These are phyloP conservation scores for Pan paniscus DNA, from an alignment of 2,113 vertebrate genomes.

Conservation along the genomic window DNA sequence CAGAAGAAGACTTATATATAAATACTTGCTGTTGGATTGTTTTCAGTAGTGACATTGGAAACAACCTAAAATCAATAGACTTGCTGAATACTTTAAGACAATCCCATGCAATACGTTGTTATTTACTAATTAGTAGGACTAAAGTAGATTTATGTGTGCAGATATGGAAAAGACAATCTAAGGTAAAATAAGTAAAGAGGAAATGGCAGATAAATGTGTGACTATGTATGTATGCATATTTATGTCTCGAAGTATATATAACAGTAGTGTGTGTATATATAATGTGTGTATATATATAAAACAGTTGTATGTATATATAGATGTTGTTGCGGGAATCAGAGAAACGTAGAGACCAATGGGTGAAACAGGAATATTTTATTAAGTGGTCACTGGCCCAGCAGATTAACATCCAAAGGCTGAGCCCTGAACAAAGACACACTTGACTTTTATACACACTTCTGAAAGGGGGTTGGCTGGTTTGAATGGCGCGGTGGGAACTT, in stretches of 20 bases:
- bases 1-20: background rate
- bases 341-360: too few species aligned
- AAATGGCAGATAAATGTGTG: background rate
- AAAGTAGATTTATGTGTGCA: background rate
- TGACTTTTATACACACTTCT: too few species aligned
- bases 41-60: conserved; percentile 12
- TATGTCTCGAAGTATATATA: background rate
- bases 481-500: too few species aligned
- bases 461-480: too few species aligned
- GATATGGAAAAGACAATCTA: background rate
- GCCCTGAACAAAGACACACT: too few species aligned
- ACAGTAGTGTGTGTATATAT: background rate
- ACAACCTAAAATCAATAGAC: background rate
- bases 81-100: background rate
- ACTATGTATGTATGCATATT: too few species aligned
- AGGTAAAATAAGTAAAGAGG: background rate
- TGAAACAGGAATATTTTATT: too few species aligned
- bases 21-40: background rate
- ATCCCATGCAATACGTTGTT: background rate
- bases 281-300: background rate
- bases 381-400: too few species aligned
- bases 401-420: too few species aligned
- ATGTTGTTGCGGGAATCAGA: background rate
- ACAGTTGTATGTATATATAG: background rate
- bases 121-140: background rate